Base-by-base conservation (phyloP, 2,888 invertebrate species). In the Athetis lepigone region DNA sequence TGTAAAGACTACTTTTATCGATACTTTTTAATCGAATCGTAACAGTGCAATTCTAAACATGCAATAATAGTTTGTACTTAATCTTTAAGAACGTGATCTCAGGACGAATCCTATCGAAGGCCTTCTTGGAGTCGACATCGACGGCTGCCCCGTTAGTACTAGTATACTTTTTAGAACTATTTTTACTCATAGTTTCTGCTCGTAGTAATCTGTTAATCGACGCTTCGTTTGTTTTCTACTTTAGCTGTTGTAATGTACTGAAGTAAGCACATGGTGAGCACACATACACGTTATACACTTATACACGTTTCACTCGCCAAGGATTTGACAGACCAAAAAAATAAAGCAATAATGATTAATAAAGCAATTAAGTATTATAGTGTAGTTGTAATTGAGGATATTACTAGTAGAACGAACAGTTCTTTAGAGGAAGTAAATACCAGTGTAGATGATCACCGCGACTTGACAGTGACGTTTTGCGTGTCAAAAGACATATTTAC, bases 61-160 rank as follows among this genome's bases (percentile, higher is more conserved):
- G 94, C 93, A 93, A 93, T 93, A 93, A 93, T 94, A 93, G 91
- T 92, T 91, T 90, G 91, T 93, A 93, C 92, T 92, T 94, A 93
- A 92, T 91, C 86, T 92, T 85, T 93, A 94, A 93, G 92, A 90
- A 92, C 86, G 93, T 95, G 94, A 95, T 95, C 94, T 94, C 94
- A 94, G 92, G 91, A 92, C 88, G 92, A 91, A 92, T 90, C 91
- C 90, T 92, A 92, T 92, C 90, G 88, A 92, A 92, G 90, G 92
- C 92, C 92, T 93, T 91, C 88, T 86, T 84, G 85, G 89, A 88
- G 89, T 90, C 89, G 85, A 88, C 88, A 85, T 85, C 80, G 85
- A 88, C 88, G 91, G 88, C 90, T 88, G 87, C 87, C 88, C 89
- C 88, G 85, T 88, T 91, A 91, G 85, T 87, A 75, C 81, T 84